These are phyloP conservation scores for Dallia pectoralis DNA, from an alignment of 2,797 vertebrate species.

Conservation along the genomic window DNA sequence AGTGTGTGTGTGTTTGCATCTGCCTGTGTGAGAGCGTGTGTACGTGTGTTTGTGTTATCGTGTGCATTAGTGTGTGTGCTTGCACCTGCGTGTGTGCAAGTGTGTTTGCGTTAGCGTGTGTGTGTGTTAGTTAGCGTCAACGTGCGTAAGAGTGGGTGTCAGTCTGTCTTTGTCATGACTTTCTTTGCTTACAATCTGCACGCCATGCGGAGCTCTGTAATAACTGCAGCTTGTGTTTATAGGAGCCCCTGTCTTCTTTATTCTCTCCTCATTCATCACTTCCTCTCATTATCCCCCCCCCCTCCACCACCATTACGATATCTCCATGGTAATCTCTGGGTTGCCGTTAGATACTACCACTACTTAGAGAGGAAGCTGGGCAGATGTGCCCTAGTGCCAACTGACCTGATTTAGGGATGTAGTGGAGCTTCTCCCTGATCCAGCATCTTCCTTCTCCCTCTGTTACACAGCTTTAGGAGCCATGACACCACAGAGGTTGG, in stretches of 20 bases:
- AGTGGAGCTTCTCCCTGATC: slow-evolving; percentile 34
- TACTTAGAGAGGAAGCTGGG: slow-evolving; percentile 51
- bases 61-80: too few relatives aligned
- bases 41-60: not conserved
- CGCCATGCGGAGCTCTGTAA: not conserved
- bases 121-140: too few relatives aligned
- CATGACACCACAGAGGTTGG: slow-evolving; percentile 27
- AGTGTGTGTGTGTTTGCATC: not conserved
- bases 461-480: slow-evolving; percentile 15
- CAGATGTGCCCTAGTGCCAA: slow-evolving; percentile 42
- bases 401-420: slow-evolving; percentile 58
- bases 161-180: not conserved
- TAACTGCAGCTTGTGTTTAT: not conserved
- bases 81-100: too few relatives aligned
- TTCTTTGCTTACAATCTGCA: not conserved
- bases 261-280: not conserved
- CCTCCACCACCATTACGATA: slow-evolving; percentile 25
- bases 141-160: not conserved
- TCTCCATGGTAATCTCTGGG: slow-evolving; percentile 44
- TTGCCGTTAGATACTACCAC: slow-evolving; percentile 50
- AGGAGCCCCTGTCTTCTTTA: not conserved
- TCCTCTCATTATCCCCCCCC: slow-evolving; percentile 24
- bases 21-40: not conserved
- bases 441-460: not conserved
- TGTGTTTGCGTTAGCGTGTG: too few relatives aligned